Conservation (phyloP, 2,888 invertebrate species). For the Aphrophora alni region DNA sequence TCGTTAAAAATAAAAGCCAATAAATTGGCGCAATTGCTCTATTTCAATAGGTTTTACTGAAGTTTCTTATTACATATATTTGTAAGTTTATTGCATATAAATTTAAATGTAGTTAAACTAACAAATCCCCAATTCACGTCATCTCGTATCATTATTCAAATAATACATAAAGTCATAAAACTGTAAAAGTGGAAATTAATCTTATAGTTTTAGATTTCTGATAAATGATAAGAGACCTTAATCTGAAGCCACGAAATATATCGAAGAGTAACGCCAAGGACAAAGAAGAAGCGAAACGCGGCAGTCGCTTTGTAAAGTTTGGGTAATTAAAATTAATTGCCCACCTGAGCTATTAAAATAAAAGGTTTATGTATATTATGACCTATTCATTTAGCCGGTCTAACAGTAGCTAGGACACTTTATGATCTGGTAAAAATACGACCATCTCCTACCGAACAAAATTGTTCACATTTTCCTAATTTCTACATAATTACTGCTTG, state of each 20-base stretch:
- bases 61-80: too few species aligned
- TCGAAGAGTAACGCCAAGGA: too few species aligned
- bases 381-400: background rate
- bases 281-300: background rate
- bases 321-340: background rate
- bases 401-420: background rate
- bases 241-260: too few species aligned
- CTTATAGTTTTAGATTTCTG: background rate
- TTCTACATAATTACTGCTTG: background rate
- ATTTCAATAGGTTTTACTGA: too few species aligned
- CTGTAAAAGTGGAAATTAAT: too few species aligned
- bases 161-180: too few species aligned
- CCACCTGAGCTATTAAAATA: background rate
- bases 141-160: too few species aligned
- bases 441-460: background rate
- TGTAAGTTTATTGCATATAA: too few species aligned
- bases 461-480: background rate
- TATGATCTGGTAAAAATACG: background rate
- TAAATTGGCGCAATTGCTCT: too few species aligned
- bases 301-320: background rate
- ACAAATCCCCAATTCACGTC: too few species aligned
- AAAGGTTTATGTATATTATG: background rate
- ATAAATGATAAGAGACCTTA: background rate
- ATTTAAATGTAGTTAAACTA: too few species aligned
- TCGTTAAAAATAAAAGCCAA: too few species aligned